Conservation (phyloP, 2,888 invertebrate species). For the Pseudococcus viburni region DNA sequence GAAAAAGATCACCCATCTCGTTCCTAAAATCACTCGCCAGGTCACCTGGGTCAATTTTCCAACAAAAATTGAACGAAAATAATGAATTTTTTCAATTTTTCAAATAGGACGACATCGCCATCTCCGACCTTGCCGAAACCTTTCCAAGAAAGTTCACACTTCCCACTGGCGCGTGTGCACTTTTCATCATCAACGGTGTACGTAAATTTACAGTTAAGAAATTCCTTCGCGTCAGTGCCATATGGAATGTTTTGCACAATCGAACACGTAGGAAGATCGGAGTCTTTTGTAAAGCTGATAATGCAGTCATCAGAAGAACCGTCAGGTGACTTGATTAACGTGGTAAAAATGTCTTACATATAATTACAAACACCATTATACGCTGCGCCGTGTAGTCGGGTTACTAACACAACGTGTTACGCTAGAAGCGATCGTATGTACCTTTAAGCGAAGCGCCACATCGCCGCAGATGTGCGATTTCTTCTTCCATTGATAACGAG, state of each 20-base stretch:
- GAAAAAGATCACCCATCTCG: too few species aligned
- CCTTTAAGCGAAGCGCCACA: constrained; percentile 35
- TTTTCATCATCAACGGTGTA: constrained; percentile 14
- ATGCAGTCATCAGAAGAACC: constrained; percentile 56
- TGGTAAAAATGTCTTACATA: constrained; percentile 48
- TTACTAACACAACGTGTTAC: constrained; percentile 40
- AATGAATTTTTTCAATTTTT: background rate
- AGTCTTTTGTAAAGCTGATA: constrained; percentile 58
- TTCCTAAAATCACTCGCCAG: too few species aligned
- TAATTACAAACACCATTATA: constrained; percentile 45
- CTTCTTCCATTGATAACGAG: constrained; percentile 42
- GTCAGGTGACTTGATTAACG: constrained; percentile 51
- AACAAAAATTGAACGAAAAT: too few species aligned
- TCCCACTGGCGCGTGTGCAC: constrained; percentile 18
- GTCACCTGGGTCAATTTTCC: too few species aligned
- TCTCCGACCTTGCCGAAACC: background rate
- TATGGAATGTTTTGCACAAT: constrained; percentile 55
- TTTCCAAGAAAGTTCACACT: constrained; percentile 27
- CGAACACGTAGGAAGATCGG: constrained; percentile 57
- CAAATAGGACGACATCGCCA: background rate
- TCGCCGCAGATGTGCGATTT: constrained; percentile 21
- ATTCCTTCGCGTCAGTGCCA: constrained; percentile 47
- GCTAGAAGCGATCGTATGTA: constrained; percentile 17
- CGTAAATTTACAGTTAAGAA: constrained; percentile 46
- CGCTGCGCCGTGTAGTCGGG: constrained; percentile 3